phyloP scores from a whole-genome alignment of 2,888 invertebrate genomes.

The Asteroscopus sphinx region DNA sequence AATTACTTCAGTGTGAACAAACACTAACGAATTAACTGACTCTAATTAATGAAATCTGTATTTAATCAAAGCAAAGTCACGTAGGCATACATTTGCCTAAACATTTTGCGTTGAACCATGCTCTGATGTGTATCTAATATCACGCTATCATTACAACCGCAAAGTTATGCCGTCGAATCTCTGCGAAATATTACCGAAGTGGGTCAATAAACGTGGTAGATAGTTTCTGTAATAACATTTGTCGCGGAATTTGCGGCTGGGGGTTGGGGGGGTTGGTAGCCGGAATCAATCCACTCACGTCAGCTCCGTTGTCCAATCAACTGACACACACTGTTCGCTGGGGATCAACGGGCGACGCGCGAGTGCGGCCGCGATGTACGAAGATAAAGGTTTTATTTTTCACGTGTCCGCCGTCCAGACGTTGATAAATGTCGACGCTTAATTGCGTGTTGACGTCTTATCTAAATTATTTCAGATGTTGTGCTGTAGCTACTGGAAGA shows the following conservation, averaged over 20 bases:
- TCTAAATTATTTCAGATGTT: conserved; percentile 50
- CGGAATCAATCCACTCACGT: conserved; percentile 87
- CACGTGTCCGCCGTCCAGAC: conserved; percentile 54
- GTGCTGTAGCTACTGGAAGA: conserved; percentile 6
- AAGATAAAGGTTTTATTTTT: conserved; percentile 64
- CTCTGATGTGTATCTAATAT: conserved; percentile 56
- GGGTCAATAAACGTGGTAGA: conserved; percentile 78
- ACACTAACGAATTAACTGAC: conserved; percentile 45
- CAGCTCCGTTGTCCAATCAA: conserved; percentile 86
- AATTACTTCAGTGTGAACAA: conserved; percentile 37
- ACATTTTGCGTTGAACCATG: conserved; percentile 49
- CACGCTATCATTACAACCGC: conserved; percentile 57
- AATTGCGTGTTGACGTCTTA: conserved; percentile 61
- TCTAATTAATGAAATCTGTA: conserved; percentile 47
- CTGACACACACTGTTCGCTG: conserved; percentile 83
- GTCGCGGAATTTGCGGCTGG: conserved; percentile 73
- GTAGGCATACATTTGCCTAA: conserved; percentile 49
- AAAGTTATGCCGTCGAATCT: conserved; percentile 61
- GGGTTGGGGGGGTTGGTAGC: conserved; percentile 55
- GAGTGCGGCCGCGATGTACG: conserved; percentile 60
- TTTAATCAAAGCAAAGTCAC: conserved; percentile 54
- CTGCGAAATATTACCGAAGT: conserved; percentile 67
- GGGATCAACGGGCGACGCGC: conserved; percentile 74
- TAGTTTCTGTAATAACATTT: conserved; percentile 84
- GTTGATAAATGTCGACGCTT: conserved; percentile 62